Conservation (phyloP, 2,888 invertebrate genomes). For the Drosophila buzzatii region DNA sequence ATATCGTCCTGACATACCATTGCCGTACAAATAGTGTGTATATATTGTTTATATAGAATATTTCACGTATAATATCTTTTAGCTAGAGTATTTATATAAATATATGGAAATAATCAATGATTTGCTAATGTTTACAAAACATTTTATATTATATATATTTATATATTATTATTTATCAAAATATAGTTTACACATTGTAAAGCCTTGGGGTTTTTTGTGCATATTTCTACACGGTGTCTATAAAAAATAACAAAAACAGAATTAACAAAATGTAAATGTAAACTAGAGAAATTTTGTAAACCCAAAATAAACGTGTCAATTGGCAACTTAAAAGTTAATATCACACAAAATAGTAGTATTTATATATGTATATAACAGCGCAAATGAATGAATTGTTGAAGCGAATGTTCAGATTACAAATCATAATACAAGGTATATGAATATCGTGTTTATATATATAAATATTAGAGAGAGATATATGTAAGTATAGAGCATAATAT, state of each 20-base stretch:
- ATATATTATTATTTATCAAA: conserved; percentile 40
- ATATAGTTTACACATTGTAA: conserved; percentile 55
- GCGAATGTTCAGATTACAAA: conserved; percentile 59
- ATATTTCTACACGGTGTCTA: conserved; percentile 71
- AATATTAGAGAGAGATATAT: conserved; percentile 23
- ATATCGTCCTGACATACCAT: conserved; percentile 25
- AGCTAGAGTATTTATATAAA: conserved; percentile 40
- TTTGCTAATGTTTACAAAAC: conserved; percentile 60
- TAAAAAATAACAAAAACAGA: conserved; percentile 23
- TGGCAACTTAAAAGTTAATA: conserved; percentile 72
- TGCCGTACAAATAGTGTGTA: conserved; percentile 29
- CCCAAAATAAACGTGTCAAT: conserved; percentile 33
- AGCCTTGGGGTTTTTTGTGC: conserved; percentile 72
- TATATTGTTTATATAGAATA: conserved; percentile 16
- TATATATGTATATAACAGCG: conserved; percentile 55
- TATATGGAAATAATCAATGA: conserved; percentile 46
- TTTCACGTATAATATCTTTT: conserved; percentile 41
- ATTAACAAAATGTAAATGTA: conserved; percentile 32
- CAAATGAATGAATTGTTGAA: conserved; percentile 60
- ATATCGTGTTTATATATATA: conserved; percentile 21
- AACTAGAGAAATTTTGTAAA: conserved; percentile 25
- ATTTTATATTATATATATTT: conserved; percentile 30
- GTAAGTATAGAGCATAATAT: conserved; percentile 10
- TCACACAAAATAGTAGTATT: conserved; percentile 62
- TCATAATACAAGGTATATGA: conserved; percentile 43